phyloP scores from a whole-genome alignment of 2,888 invertebrate genomes.

The Hypena proboscidalis region DNA sequence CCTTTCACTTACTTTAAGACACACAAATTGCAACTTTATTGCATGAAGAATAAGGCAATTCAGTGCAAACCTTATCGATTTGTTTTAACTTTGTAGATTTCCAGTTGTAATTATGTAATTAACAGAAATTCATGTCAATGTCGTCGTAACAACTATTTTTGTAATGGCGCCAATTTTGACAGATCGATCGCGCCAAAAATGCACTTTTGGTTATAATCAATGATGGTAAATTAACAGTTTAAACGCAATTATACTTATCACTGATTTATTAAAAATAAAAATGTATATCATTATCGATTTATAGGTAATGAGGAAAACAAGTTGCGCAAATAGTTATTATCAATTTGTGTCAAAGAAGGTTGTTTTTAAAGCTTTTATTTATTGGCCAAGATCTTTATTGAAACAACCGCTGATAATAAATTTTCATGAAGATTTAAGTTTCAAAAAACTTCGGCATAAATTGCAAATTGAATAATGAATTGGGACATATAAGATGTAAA shows the following conservation, averaged over 20 bases:
- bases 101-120: conserved; percentile 46
- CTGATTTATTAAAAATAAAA: conserved; percentile 37
- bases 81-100: conserved; percentile 2
- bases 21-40: neutral
- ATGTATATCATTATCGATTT: conserved; percentile 23
- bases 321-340: conserved; percentile 3
- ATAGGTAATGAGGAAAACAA: conserved; percentile 13
- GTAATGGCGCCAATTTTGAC: conserved; percentile 52
- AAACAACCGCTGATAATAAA: neutral
- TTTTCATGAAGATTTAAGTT: conserved; percentile 4
- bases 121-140: conserved; percentile 57
- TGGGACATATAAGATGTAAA: too few relatives aligned
- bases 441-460: too few relatives aligned
- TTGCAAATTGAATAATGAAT: too few relatives aligned
- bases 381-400: neutral
- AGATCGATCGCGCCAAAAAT: conserved; percentile 47
- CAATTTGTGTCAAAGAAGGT: neutral
- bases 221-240: conserved; percentile 42
- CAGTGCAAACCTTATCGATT: neutral
- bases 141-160: conserved; percentile 35
- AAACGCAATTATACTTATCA: conserved; percentile 39
- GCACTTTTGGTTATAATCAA: conserved; percentile 35
- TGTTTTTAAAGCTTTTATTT: neutral
- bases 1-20: neutral
- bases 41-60: neutral